phyloP scores from a whole-genome alignment of 2,113 vertebrate genomes.

The Poeciliopsis turrubarensis region DNA sequence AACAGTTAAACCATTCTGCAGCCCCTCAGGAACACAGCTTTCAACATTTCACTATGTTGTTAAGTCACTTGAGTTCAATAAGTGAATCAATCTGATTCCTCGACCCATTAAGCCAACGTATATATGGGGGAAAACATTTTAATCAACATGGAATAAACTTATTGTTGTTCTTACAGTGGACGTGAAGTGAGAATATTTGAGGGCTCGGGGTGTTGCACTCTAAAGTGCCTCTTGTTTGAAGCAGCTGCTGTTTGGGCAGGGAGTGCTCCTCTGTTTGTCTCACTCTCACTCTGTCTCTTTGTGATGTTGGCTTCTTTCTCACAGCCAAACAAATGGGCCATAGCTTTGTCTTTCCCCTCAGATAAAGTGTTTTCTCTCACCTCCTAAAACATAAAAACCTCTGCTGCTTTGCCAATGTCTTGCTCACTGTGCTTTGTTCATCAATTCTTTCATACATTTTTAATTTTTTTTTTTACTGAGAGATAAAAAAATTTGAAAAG shows the following conservation, averaged over 20 bases:
- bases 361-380: slow-evolving; percentile 60
- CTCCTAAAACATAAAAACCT: slow-evolving; percentile 54
- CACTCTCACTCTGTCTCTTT: slow-evolving; percentile 36
- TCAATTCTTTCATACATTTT: background rate
- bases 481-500: background rate
- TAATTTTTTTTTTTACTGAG: background rate
- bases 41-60: too few relatives aligned
- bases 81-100: slow-evolving; percentile 12
- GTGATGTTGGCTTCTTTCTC: slow-evolving; percentile 54
- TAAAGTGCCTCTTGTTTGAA: slow-evolving; percentile 59
- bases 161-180: slow-evolving; percentile 8
- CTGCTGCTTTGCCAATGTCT: slow-evolving; percentile 59
- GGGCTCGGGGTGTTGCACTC: slow-evolving; percentile 47
- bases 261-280: slow-evolving; percentile 50
- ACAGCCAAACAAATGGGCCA: slow-evolving; percentile 57
- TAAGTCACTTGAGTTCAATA: too few relatives aligned
- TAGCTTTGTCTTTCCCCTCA: slow-evolving; percentile 44
- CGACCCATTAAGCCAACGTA: slow-evolving; percentile 33
- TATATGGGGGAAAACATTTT: slow-evolving; percentile 8
- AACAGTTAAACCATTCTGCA: too few relatives aligned
- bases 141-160: background rate
- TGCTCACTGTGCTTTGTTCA: slow-evolving; percentile 6
- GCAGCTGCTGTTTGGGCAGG: slow-evolving; percentile 61
- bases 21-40: too few relatives aligned
- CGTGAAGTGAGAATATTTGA: slow-evolving; percentile 43